A percentile compares a stretch with the other conserved stretches of the same genome.
Conservation (phyloP, 2,113 vertebrate genomes). For the Mellivora capensis region DNA sequence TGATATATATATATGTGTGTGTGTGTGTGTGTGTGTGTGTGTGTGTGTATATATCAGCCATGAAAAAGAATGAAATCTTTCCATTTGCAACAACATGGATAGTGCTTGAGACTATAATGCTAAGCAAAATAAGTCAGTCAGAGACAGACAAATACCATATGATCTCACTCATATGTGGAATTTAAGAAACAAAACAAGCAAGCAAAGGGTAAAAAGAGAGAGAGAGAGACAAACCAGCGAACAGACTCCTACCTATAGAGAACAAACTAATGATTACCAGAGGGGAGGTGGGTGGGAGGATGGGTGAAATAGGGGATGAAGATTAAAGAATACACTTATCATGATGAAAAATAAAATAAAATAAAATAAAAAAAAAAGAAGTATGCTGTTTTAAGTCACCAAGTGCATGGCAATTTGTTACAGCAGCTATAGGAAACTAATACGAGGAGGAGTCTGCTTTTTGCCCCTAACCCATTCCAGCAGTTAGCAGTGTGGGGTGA, state of each 20-base stretch:
- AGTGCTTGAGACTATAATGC: neutral
- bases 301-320: neutral
- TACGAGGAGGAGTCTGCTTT: neutral
- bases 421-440: neutral
- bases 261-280: neutral
- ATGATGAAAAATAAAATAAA: neutral
- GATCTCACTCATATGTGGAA: neutral
- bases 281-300: neutral
- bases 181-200: neutral
- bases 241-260: neutral
- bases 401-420: neutral
- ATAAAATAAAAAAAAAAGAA: neutral
- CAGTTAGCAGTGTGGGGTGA: neutral
- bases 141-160: neutral
- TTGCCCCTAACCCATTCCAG: neutral
- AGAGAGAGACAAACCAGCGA: neutral
- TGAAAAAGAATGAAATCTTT: neutral
- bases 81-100: neutral
- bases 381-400: neutral
- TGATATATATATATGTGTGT: too few species aligned
- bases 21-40: rapidly evolving
- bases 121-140: neutral
- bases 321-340: neutral
- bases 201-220: neutral
- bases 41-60: neutral